Evolutionary conservation across 1,140 invertebrate genomes (phyloP).

Genomic region (Phthorimaea operculella): DNA sequence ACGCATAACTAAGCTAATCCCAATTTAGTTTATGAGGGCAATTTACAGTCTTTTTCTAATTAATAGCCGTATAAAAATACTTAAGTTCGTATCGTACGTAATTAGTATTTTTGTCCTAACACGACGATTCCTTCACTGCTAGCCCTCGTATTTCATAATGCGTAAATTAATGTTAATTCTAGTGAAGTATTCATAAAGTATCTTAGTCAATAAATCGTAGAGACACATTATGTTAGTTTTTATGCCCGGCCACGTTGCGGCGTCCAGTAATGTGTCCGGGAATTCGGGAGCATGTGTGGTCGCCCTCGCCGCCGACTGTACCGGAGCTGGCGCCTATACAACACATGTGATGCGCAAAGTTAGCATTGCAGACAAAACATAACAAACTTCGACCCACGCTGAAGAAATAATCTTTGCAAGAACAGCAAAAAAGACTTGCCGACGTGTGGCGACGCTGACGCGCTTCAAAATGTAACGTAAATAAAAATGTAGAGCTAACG

Average conservation of each 20-base stretch:
- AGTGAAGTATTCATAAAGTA: not conserved
- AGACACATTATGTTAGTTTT: not conserved
- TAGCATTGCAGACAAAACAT: conserved; percentile 16
- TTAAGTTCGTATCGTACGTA: no score
- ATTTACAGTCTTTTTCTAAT: no score
- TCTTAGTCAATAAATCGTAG: not conserved
- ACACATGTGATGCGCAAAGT: conserved; percentile 27
- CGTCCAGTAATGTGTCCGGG: not conserved
- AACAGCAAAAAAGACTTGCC: no score
- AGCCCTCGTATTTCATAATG: not conserved
- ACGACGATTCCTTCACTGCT: no score
- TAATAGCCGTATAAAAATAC: no score
- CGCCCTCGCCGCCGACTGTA: conserved; percentile 16
- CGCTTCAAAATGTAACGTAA: no score
- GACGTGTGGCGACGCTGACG: no score
- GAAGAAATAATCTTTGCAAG: no score
- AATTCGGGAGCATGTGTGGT: conserved; percentile 28
- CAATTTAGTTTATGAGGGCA: no score
- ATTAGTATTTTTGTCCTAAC: no score
- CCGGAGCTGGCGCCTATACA: conserved; percentile 28
- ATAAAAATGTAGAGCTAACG: no score
- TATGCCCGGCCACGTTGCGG: not conserved
- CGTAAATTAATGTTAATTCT: not conserved
- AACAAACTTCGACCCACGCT: not conserved
- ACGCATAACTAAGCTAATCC: no score